These are phyloP conservation scores for Anoplius nigerrimus DNA, from an alignment of 2,888 invertebrate species.

Conservation along the genomic window DNA sequence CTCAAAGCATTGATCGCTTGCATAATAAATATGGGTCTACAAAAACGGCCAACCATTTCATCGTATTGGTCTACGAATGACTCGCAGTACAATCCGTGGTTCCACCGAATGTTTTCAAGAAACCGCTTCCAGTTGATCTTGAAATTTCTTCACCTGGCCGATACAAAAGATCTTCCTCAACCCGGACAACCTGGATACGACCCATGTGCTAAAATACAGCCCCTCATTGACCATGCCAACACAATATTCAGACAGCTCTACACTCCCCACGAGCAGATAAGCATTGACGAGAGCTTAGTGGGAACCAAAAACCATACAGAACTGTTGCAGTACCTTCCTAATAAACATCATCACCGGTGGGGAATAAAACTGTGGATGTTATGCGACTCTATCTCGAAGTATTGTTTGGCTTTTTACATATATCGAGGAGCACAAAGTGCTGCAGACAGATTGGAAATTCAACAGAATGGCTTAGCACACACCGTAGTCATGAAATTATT, in stretches of 20 bases:
- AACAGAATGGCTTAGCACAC: constrained; percentile 5
- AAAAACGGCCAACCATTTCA: too few species aligned
- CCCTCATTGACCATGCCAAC: constrained; percentile 8
- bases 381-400: neutral
- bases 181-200: constrained; percentile 4
- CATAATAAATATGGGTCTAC: too few species aligned
- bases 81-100: constrained; percentile 6
- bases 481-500: constrained; percentile 3
- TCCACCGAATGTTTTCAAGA: constrained; percentile 7
- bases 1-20: too few species aligned
- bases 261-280: constrained; percentile 12
- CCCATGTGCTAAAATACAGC: constrained; percentile 13
- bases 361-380: neutral
- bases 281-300: constrained; percentile 18
- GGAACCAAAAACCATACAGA: neutral
- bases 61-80: constrained; percentile 12
- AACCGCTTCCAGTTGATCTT: constrained; percentile 12
- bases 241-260: constrained; percentile 7
- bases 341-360: neutral
- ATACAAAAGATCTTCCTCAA: constrained; percentile 1
- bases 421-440: neutral
- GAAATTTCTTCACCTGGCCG: constrained; percentile 14
- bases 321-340: neutral
- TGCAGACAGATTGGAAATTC: neutral
- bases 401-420: neutral